A percentile compares a stretch with the other conserved stretches of the same genome.
phyloP scores from a whole-genome alignment of 2,888 invertebrate species.

The Keiferia lycopersicella region DNA sequence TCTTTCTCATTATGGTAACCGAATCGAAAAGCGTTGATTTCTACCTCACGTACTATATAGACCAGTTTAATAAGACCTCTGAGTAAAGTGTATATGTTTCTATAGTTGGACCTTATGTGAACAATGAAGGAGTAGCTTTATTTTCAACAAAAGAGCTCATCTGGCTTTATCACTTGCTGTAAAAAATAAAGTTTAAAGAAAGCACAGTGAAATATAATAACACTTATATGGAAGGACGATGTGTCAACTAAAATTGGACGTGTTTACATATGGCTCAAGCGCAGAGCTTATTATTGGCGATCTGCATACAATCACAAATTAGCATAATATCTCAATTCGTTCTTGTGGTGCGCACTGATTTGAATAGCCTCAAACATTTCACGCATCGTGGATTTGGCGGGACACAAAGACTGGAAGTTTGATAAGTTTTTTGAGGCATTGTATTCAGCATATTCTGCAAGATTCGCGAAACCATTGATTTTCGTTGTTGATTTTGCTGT shows the following conservation, averaged over 20 bases:
- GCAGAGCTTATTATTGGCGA: constrained; percentile 67
- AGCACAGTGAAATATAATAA: background rate
- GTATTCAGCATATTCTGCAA: background rate
- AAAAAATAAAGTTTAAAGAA: background rate
- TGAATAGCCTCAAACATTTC: constrained; percentile 55
- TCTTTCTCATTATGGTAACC: constrained; percentile 72
- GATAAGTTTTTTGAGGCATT: background rate
- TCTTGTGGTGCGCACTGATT: constrained; percentile 61
- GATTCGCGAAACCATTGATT: background rate
- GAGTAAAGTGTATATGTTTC: background rate
- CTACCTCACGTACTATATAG: constrained; percentile 42
- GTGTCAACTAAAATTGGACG: constrained; percentile 13
- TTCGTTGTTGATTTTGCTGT: too few species aligned
- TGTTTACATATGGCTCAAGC: constrained; percentile 23
- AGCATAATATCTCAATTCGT: constrained; percentile 80
- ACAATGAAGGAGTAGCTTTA: background rate
- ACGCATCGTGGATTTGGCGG: constrained; percentile 45
- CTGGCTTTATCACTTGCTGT: background rate
- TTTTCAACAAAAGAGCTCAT: background rate
- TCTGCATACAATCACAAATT: constrained; percentile 79
- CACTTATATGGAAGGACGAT: constrained; percentile 2
- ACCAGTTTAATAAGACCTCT: background rate
- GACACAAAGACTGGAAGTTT: constrained; percentile 25
- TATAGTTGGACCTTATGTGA: background rate
- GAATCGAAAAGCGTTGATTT: constrained; percentile 67